A percentile compares a stretch with the other conserved stretches of the same genome.
Evolutionary conservation across 2,797 vertebrate species (phyloP).

Genomic region (Acanthopagrus latus): DNA sequence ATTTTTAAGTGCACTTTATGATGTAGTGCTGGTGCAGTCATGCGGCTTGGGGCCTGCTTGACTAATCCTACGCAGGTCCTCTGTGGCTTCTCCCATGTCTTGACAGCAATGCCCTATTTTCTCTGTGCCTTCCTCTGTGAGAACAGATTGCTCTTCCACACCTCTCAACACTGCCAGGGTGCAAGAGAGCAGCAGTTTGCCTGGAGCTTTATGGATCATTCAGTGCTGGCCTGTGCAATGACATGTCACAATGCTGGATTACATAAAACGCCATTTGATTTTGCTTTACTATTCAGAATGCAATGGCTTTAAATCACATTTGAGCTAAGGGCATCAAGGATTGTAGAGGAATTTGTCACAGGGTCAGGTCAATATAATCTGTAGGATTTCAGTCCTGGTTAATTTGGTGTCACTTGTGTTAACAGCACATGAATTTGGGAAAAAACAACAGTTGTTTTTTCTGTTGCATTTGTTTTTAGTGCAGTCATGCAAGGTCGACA

Average conservation of each 20-base stretch:
- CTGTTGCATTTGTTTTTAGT: not conserved
- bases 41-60: constrained; percentile 33
- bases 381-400: not conserved
- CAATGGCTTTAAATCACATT: not conserved
- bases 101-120: constrained; percentile 62
- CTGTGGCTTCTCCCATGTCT: constrained; percentile 35
- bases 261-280: not conserved
- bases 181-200: constrained; percentile 47
- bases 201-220: constrained; percentile 39
- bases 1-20: constrained; percentile 23
- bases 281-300: constrained; percentile 1
- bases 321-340: not conserved
- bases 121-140: constrained; percentile 46
- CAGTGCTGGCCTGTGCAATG: constrained; percentile 27
- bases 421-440: not conserved
- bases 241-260: constrained; percentile 25
- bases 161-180: constrained; percentile 44
- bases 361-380: not conserved
- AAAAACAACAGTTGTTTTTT: not conserved
- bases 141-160: constrained; percentile 55
- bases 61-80: constrained; percentile 35
- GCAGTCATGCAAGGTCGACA: not conserved
- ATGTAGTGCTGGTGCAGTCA: constrained; percentile 32
- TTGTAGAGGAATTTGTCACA: not conserved
- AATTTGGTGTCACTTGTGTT: not conserved